Base-by-base conservation (phyloP, 1,140 invertebrate species). In the Lineus longissimus region DNA sequence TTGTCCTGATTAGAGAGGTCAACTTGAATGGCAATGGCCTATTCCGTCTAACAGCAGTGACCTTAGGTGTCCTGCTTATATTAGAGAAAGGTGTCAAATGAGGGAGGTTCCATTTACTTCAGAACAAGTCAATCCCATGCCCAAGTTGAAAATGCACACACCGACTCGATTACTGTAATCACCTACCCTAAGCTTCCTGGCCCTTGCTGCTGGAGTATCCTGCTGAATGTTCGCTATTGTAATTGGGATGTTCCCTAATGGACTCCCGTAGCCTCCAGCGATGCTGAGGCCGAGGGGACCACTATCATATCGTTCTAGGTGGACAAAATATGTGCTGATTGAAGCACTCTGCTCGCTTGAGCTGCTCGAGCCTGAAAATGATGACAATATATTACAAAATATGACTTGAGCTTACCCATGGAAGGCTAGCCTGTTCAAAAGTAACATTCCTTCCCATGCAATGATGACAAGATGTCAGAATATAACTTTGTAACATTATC, bases 261-360 rank as follows among this genome's bases (percentile, higher is more conserved):
- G 71, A 58, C 73, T 76, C n/a, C 74, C 76, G 17, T 77, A 61
- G 0, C 79, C 79, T 4, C 79, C 79, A 11, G 79, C 76, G 30
- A 81, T 75, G 58, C 79, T 81, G 47, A 81, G 65, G 13, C 79
- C 79, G 19, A 81, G 67, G 0, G 79, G 76, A 22, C 79, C 79
- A 23, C 65, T 60, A 2, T 64, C 62, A 68, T 81, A 77, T 59
- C 76, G 73, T 30, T 74, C 62, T 0, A 81, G 69, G 41, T 77
- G 73, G 6, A 81, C 76, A 2, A 70, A 65, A 36, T 36, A 36
- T 36, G 33, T 36, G 33, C 33, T 36, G 33, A 36, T 27, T 19
- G 15, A 25, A 47, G 40, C 17, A 36, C 33, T 36, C 33, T 31
- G 27, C 41, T 51, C 27, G n/a, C 30, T 15, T n/a, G 30, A 17